Evolutionary conservation across 2,797 vertebrate species (phyloP).

Genomic region (Pachyuromys duprasi): DNA sequence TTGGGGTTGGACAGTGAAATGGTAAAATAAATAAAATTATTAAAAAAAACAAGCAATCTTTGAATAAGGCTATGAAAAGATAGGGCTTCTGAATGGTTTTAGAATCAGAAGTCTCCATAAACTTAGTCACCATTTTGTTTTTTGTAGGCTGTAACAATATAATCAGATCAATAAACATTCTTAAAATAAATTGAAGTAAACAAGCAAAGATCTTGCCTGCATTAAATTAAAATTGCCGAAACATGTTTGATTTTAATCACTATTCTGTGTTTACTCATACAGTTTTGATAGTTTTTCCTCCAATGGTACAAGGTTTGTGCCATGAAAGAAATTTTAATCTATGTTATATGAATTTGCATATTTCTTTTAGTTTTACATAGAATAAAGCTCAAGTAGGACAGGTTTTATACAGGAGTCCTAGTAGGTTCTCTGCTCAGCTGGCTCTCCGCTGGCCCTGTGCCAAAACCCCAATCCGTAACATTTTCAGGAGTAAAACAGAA

Average conservation of each 20-base stretch:
- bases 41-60: too few species aligned
- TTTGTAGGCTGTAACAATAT: neutral
- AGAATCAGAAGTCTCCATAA: neutral
- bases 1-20: too few species aligned
- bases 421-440: neutral
- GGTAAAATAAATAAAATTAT: too few species aligned
- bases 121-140: neutral
- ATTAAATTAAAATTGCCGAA: neutral
- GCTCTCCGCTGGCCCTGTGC: neutral
- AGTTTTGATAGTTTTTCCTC: neutral
- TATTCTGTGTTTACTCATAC: neutral
- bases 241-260: neutral
- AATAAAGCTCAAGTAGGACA: neutral
- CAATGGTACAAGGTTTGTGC: neutral
- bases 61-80: neutral
- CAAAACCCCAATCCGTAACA: neutral
- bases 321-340: neutral
- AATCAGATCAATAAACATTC: neutral
- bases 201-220: neutral
- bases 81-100: neutral
- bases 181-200: conserved; percentile 11
- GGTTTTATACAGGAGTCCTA: neutral
- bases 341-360: neutral
- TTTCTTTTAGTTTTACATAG: neutral
- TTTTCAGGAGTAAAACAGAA: neutral